Conservation (phyloP, 1,140 invertebrate species). For the Apis mellifera region Amel_HAv3.1 CM009938.2:662501-663000, state of each 20-base stretch:
- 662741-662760: constrained; percentile 32
- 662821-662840: constrained; percentile 1
- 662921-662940: background rate
- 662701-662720: constrained; percentile 23
- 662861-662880: constrained; percentile 18
- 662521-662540: no score
- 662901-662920: background rate
- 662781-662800: constrained; percentile 37
- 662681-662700: constrained; percentile 28
- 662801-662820: constrained; percentile 31
- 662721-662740: constrained; percentile 27
- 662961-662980: no score
- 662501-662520: no score
- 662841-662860: constrained; percentile 39
- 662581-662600: no score
- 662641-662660: constrained; percentile 43
- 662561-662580: no score
- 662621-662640: constrained; percentile 17
- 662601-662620: background rate
- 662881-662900: constrained; percentile 3
- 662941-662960: constrained; percentile 9
- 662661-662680: constrained; percentile 34
- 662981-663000: no score
- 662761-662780: constrained; percentile 41
- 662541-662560: no score